Percentiles rank a stretch among this genome's conserved stretches.
phyloP scores from a whole-genome alignment of 2,888 invertebrate genomes.

The Thera obeliscata region DNA sequence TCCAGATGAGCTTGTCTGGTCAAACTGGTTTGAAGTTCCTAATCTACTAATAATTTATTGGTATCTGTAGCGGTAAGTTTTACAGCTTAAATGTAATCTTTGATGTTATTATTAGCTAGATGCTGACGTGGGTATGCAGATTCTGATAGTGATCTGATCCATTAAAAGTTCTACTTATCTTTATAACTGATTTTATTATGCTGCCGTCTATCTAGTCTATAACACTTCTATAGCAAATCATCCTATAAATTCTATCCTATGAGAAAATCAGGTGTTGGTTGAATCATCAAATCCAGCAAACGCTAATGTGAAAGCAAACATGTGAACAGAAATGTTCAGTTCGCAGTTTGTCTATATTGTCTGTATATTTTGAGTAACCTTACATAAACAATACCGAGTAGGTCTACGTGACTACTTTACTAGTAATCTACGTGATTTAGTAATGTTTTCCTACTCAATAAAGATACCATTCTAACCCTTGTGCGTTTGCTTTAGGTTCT shows the following conservation, averaged over 20 bases:
- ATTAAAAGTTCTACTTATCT: too few relatives aligned
- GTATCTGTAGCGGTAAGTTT: conserved; percentile 2
- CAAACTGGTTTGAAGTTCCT: conserved; percentile 17
- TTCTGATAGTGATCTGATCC: too few relatives aligned
- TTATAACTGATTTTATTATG: too few relatives aligned
- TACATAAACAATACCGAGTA: conserved; percentile 19
- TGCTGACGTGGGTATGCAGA: too few relatives aligned
- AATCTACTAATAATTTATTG: conserved; percentile 1
- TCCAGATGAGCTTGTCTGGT: conserved; percentile 4
- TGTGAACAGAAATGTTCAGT: neutral
- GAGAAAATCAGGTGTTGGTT: too few relatives aligned
- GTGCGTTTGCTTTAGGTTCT: conserved; percentile 14
- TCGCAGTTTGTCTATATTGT: conserved; percentile 4
- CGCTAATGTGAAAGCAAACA: too few relatives aligned
- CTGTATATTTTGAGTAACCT: conserved; percentile 15
- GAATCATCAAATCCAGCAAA: too few relatives aligned
- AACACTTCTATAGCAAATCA: too few relatives aligned
- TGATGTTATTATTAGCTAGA: too few relatives aligned
- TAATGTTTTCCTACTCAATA: conserved; percentile 38
- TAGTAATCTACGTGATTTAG: conserved; percentile 33
- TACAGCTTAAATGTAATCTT: neutral
- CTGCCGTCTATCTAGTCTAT: too few relatives aligned
- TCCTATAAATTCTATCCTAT: too few relatives aligned
- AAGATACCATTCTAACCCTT: conserved; percentile 24
- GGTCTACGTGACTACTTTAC: conserved; percentile 8